phyloP scores from a whole-genome alignment of 2,888 invertebrate genomes.

The Eupithecia inturbata region DNA sequence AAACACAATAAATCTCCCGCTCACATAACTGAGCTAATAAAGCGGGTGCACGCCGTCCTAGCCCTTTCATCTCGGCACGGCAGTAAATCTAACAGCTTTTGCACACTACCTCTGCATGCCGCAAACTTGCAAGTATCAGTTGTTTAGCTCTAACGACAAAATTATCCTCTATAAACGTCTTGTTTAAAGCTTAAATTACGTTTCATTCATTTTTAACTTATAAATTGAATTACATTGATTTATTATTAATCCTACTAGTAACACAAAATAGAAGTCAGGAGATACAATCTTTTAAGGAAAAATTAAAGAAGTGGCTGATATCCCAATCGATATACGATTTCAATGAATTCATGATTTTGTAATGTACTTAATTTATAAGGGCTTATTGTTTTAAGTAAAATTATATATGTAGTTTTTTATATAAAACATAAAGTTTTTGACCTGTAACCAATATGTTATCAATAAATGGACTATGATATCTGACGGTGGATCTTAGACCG shows the following conservation, averaged over 20 bases:
- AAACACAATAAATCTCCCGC: constrained; percentile 62
- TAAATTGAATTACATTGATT: neutral
- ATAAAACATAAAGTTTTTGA: too few species aligned
- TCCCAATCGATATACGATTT: too few species aligned
- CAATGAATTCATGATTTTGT: too few species aligned
- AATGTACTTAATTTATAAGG: too few species aligned
- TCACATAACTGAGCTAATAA: constrained; percentile 68
- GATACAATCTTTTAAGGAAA: too few species aligned
- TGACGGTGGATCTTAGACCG: too few species aligned
- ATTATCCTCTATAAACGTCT: neutral
- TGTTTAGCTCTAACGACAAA: neutral
- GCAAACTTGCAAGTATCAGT: constrained; percentile 3
- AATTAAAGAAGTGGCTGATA: too few species aligned
- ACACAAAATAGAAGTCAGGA: neutral
- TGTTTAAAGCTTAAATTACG: neutral
- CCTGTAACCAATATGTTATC: too few species aligned
- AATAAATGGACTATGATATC: too few species aligned
- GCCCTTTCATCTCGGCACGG: constrained; percentile 69
- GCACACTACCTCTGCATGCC: constrained; percentile 22
- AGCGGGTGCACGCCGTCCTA: constrained; percentile 63
- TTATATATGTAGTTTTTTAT: too few species aligned
- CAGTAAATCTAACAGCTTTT: constrained; percentile 63
- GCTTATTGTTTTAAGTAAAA: too few species aligned
- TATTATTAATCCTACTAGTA: neutral
- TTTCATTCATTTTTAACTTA: neutral